Base-by-base conservation (phyloP, 92 coral and sea anemone genomes). In the Parazoanthus swiftii region DNA sequence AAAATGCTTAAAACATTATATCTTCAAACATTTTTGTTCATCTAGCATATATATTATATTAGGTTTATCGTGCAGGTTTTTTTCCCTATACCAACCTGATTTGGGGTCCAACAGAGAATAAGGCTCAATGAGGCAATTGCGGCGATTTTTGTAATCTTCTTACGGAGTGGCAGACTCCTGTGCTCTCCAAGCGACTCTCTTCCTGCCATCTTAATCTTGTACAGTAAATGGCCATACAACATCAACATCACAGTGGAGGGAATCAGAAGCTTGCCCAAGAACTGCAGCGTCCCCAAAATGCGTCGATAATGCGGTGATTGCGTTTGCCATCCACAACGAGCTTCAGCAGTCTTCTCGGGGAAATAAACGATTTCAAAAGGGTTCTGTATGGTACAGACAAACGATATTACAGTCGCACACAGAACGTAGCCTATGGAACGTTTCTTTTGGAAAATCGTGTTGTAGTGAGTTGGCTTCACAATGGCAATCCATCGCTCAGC, bases 71-170 rank as follows among this genome's bases (percentile, higher is more conserved):
- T 46, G 10, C 21, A 13, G 65, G 6, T 9, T 2, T 5, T 51
- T 8, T 51, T 8, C 8, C 10, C 33, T 29, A 13, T 20, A 21
- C 81, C n/a, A 39, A 91, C 90, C 70, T 91, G 94, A 63, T 91
- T 93, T 43, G 94, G 95, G n/a, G 71, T 74, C 86, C 90, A 85
- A 82, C 95, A 93, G 6, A 91, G 68, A 75, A 93, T 85, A 81
- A 93, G 71, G 50, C 88, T 77, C 14, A 86, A 23, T 20, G 93
- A 83, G 14, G 90, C 90, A 6, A 88, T 85, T 4, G 92, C 95
- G 23, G 92, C 90, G 90, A 91, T 93, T 14, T 82, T 90, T 26
- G 92, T 91, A 13, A 93, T 89, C 23, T 91, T 91, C 38, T 86
- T 88, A 42, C 91, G 95, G 15, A 89, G 89, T 48, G 74, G 85